Evolutionary conservation across 92 coral and sea anemone genomes (phyloP).

Genomic region (Muricea muricata): DNA sequence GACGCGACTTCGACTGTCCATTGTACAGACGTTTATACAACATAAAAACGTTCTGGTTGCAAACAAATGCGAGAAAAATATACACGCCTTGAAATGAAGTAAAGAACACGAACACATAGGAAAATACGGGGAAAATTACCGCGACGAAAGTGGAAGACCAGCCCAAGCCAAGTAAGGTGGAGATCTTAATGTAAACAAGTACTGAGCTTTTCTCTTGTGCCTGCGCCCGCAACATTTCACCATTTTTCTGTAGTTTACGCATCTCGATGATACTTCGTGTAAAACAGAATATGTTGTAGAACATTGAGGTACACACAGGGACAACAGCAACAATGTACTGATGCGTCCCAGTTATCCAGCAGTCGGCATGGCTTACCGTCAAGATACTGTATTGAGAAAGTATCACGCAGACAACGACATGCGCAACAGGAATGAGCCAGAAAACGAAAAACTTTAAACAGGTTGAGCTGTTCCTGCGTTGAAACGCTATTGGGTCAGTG

Average conservation of each 20-base stretch:
- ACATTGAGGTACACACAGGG: conserved; percentile 34
- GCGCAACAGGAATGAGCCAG: conserved; percentile 81
- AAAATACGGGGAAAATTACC: conserved; percentile 74
- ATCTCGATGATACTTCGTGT: conserved; percentile 19
- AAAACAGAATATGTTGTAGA: conserved; percentile 30
- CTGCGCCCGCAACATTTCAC: conserved; percentile 71
- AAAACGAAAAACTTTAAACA: neutral
- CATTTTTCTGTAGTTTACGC: conserved; percentile 63
- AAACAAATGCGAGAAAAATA: conserved; percentile 85
- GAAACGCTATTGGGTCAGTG: conserved; percentile 24
- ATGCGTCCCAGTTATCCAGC: conserved; percentile 75
- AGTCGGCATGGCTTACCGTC: conserved; percentile 64
- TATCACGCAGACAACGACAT: conserved; percentile 65
- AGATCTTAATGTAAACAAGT: conserved; percentile 78
- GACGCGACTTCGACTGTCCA: neutral
- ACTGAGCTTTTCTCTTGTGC: conserved; percentile 66
- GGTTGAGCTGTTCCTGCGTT: neutral
- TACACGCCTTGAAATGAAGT: conserved; percentile 81
- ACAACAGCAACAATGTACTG: conserved; percentile 31
- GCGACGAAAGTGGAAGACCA: conserved; percentile 93
- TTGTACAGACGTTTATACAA: neutral
- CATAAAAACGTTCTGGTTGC: conserved; percentile 52
- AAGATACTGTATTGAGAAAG: conserved; percentile 75
- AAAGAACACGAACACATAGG: conserved; percentile 83
- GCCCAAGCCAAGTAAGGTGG: conserved; percentile 86